phyloP scores from a whole-genome alignment of 2,888 invertebrate species.

The Heterodera filipjevi region DNA sequence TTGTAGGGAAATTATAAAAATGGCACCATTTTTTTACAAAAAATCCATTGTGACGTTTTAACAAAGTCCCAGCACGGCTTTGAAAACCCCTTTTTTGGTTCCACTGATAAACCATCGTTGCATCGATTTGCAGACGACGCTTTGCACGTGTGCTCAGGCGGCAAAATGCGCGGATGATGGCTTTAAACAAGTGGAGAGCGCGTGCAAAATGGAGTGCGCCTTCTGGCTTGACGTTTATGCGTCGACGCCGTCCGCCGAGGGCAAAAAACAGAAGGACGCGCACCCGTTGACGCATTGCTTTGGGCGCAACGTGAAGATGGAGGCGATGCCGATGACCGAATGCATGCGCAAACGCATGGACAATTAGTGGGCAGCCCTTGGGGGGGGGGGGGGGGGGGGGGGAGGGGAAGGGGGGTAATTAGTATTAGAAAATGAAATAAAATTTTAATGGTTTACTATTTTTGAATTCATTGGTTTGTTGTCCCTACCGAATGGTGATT shows the following conservation, averaged over 20 bases:
- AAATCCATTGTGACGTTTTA: too few relatives aligned
- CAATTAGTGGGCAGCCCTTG: not conserved
- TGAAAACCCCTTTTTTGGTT: too few relatives aligned
- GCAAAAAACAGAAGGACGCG: not conserved
- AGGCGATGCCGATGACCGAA: constrained; percentile 1
- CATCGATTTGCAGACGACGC: not conserved
- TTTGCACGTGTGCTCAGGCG: constrained; percentile 16
- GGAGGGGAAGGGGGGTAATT: too few relatives aligned
- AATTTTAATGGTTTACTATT: too few relatives aligned
- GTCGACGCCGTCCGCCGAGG: not conserved
- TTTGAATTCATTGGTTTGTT: too few relatives aligned
- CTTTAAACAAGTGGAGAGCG: constrained; percentile 1
- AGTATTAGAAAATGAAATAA: too few relatives aligned
- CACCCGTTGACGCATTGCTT: constrained; percentile 12
- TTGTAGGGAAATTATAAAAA: too few relatives aligned
- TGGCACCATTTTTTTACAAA: too few relatives aligned
- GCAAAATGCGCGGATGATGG: constrained; percentile 11
- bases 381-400: not conserved
- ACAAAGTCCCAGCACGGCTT: too few relatives aligned
- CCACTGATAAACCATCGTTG: too few relatives aligned
- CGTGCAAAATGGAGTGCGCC: constrained; percentile 18
- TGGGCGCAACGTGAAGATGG: not conserved
- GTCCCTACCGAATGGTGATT: too few relatives aligned
- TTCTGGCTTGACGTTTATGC: not conserved
- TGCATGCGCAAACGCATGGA: constrained; percentile 13